Evolutionary conservation across 2,113 vertebrate species (phyloP), one percentile per base, ranked within the genome.

Genomic region (Thymallus thymallus): DNA sequence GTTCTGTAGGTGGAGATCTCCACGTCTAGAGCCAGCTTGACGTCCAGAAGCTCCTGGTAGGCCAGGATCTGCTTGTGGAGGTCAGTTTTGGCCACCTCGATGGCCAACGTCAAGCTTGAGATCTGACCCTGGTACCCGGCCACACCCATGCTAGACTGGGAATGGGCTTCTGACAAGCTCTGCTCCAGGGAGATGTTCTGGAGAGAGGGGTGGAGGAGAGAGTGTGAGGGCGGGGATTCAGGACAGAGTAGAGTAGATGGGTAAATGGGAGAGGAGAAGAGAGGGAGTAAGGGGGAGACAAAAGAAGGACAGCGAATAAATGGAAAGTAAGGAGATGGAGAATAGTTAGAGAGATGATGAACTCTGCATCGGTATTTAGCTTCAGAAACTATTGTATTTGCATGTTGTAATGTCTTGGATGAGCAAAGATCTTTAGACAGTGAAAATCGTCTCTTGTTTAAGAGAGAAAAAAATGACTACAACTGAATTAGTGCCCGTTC

Each of bases 1-100:
- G 83, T 91, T 32, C 78, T 88, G 77, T 91, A 91, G 67, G 89
- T 91, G 65, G 87, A 67, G 4, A 91, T 91, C 73, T 91, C 89
- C n/a, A 81, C 89, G 23, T 90, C 89, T 14, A 90, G 74, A 22
- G 84, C 88, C 2, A 88, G 84, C 69, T 91, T 91, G 69, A 91
- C 64, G 23, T 91, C 89, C 71, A 91, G 75, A 72, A 91, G 83
- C 76, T 89, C 87, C 68, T 91, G 89, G 56, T 91, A 90, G 68
- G 87, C 81, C 66, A 88, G 64, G 58, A 91, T 87, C 65, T 88
- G 84, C 76, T 88, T 91, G 76, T 91, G 86, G 30, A 88, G 89
- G 60, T 91, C 89, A 0, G 41, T 46, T 75, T 88, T 89, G 23
- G 89, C 87, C 6, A 79, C 68, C 73, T 90, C 89, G 9, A 90